Evolutionary conservation across 1,140 invertebrate species (phyloP), one percentile per base, ranked within the genome.

Genomic region (Lysiphlebus fabarum): DNA sequence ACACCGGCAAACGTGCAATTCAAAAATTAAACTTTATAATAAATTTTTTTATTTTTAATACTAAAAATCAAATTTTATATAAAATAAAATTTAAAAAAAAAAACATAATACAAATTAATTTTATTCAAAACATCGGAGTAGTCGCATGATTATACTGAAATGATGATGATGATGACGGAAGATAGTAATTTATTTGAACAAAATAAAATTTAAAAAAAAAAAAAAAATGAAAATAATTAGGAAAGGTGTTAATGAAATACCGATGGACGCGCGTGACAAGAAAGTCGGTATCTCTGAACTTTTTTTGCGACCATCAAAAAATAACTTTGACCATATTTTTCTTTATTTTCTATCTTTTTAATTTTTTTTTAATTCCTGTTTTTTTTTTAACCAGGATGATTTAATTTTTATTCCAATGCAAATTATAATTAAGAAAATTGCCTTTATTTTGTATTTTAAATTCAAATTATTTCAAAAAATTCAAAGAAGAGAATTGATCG

Each of bases 201-300:
- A 47, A 33, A 50, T 49, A 40, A n/a, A 42, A 33, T 44, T 45
- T 34, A 14, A 56, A 47, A 48, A 62, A 47, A 17, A 62, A 56
- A 65, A 69, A 70, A 74, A 69, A 75, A 75, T 72, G 67, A 69
- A 71, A 78, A 78, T 79, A 79, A 79, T 80, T 78, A 80, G 76
- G 70, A 66, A 67, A 80, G 78, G 78, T 78, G 78, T 80, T 80
- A 79, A 80, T 77, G 78, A 79, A 80, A 80, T 79, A 78, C 74
- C 78, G 69, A 76, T 75, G 69, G 72, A 77, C 76, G 76, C 76
- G 69, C 69, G 69, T 70, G 71, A 77, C 73, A 77, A 69, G 17
- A 69, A 64, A 67, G 75, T 76, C 78, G 78, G 78, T 74, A 73
- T 70, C 74, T 80, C 71, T 80, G 77, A 80, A 79, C 76, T 76